A percentile compares a stretch with the other conserved stretches of the same genome.
Conservation (phyloP, 2,888 invertebrate species). For the Ennomos quercinarius region DNA sequence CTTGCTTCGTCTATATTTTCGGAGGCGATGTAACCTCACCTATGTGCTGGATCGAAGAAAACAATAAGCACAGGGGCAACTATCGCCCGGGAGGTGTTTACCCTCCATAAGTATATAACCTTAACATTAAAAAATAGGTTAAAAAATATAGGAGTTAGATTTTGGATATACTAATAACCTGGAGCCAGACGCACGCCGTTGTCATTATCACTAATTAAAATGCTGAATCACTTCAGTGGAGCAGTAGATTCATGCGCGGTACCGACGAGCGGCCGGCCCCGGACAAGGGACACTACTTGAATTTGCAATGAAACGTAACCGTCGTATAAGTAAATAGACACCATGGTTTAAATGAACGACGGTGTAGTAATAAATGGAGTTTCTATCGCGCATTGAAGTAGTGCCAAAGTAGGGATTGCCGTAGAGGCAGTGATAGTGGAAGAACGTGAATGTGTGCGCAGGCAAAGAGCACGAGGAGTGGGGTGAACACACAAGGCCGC, state of each 20-base stretch:
- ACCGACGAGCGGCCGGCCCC: slow-evolving; percentile 47
- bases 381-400: slow-evolving; percentile 62
- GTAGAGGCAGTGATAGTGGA: slow-evolving; percentile 74
- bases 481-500: slow-evolving; percentile 38
- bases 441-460: slow-evolving; percentile 76
- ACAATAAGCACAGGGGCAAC: slow-evolving; percentile 81
- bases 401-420: slow-evolving; percentile 66
- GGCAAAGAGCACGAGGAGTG: slow-evolving; percentile 60
- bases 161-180: slow-evolving; percentile 77
- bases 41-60: slow-evolving; percentile 72
- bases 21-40: slow-evolving; percentile 54
- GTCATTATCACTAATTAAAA: not conserved
- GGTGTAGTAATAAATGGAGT: slow-evolving; percentile 44
- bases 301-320: slow-evolving; percentile 53
- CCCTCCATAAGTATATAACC: slow-evolving; percentile 71
- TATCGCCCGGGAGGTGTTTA: slow-evolving; percentile 65
- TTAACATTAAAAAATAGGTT: slow-evolving; percentile 83
- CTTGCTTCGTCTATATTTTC: slow-evolving; percentile 55
- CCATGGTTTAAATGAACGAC: slow-evolving; percentile 45
- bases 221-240: not conserved
- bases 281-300: slow-evolving; percentile 56
- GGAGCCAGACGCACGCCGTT: slow-evolving; percentile 45
- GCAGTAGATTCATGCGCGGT: not conserved
- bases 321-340: slow-evolving; percentile 23
- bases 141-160: slow-evolving; percentile 85